Evolutionary conservation across 2,113 vertebrate species (phyloP).

Genomic region (Zapus hudsonius): DNA sequence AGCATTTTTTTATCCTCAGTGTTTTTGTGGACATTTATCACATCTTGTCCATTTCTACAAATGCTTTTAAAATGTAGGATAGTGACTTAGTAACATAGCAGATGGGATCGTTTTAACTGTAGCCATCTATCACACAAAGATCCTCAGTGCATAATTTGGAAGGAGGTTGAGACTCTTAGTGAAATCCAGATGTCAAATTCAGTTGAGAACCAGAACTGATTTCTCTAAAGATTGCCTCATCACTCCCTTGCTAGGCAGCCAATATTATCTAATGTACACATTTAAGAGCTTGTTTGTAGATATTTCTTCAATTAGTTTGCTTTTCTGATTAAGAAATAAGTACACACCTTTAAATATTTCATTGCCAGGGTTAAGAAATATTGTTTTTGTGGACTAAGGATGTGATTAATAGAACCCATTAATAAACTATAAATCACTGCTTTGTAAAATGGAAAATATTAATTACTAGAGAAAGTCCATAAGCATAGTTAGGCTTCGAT

Average conservation of each 20-base stretch:
- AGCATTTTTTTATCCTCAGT: neutral
- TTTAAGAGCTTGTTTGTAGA: neutral
- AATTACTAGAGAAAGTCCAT: slow-evolving; percentile 58
- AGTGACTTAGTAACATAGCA: slow-evolving; percentile 20
- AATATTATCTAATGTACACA: neutral
- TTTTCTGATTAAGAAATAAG: slow-evolving; percentile 61
- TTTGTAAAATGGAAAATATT: slow-evolving; percentile 63
- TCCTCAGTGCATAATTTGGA: slow-evolving; percentile 39
- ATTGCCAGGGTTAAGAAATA: slow-evolving; percentile 47
- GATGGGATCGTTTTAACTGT: slow-evolving; percentile 1
- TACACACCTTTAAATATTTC: slow-evolving; percentile 50
- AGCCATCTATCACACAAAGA: slow-evolving; percentile 36
- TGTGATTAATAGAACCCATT: slow-evolving; percentile 65
- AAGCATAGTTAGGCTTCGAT: neutral
- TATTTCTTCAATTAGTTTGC: slow-evolving; percentile 44
- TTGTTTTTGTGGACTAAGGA: slow-evolving; percentile 42
- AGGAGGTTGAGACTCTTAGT: neutral
- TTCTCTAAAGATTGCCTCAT: neutral
- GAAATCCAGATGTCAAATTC: slow-evolving; percentile 18
- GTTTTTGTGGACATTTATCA: neutral
- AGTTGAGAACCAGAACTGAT: neutral
- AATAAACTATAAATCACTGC: slow-evolving; percentile 65
- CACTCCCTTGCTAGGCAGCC: neutral
- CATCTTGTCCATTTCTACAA: neutral
- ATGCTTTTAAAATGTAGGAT: neutral